A percentile compares a stretch with the other conserved stretches of the same genome.
phyloP scores from a whole-genome alignment of 2,113 vertebrate species.

The Castor canadensis region DNA sequence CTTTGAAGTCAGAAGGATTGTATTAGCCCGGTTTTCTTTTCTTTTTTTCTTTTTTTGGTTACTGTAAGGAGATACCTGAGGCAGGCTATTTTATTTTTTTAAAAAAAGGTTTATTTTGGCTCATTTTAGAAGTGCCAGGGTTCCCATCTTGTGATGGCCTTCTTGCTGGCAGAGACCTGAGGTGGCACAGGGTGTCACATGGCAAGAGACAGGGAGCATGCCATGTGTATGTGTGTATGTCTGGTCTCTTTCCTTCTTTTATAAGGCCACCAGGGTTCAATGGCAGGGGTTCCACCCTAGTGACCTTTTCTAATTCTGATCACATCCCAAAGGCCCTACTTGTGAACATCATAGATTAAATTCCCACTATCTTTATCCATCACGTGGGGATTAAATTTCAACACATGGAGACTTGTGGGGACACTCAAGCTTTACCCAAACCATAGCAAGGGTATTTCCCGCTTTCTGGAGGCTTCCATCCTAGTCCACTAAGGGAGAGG shows the following conservation, averaged over 20 bases:
- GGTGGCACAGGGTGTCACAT: no score
- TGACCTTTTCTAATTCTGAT: not conserved
- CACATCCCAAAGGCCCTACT: not conserved
- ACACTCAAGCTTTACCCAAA: no score
- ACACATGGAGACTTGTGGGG: no score
- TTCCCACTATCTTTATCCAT: not conserved
- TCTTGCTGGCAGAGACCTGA: not conserved
- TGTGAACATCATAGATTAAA: not conserved
- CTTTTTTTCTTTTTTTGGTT: not conserved
- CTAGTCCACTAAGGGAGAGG: not conserved
- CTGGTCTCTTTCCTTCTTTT: not conserved
- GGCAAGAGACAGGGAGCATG: no score
- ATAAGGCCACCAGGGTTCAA: not conserved
- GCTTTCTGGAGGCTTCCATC: not conserved
- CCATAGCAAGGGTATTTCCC: not conserved
- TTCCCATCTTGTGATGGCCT: not conserved
- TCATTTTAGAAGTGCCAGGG: not conserved
- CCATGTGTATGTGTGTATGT: not conserved
- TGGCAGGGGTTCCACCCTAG: not conserved
- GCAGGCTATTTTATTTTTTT: not conserved
- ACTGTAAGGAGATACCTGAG: not conserved
- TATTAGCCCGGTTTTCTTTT: not conserved
- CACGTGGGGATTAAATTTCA: not conserved
- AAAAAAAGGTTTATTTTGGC: not conserved
- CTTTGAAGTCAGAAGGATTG: constrained; percentile 36